Base-by-base conservation (phyloP, 2,888 invertebrate genomes). In the Liopterus haemorrhoidalis region DNA sequence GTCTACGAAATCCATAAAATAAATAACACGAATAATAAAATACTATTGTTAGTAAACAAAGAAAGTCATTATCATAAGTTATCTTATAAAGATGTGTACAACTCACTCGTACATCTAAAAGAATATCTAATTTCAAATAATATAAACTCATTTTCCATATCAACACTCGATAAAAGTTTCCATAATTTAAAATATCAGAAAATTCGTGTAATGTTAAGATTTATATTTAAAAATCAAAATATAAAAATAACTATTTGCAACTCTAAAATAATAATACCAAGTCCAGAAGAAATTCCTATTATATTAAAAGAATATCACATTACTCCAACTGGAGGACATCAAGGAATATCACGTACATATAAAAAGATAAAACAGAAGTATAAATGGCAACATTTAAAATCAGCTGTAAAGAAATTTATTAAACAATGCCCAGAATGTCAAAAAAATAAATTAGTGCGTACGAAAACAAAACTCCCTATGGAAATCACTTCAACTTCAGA, bases 361-460 rank as follows among this genome's bases (percentile, higher is more conserved):
- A 16, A 47, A 25, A 36, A 44, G 14, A 41, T 56, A 11, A 48
- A 49, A 16, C 12, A 31, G 11, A 37, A 45, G 11, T 55, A 55
- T 12, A 40, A 49, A 9, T 55, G 57, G 56, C 32, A 45, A n/a
- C 48, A 49, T 3, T 51, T 58, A 49, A 53, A 48, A 18, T 39
- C 36, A 12, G 48, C 54, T 30, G 48, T 59, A 9, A 39, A 28
- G 11, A 11, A 25, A 39, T 39, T 27, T 18, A 39, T 60, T 21
- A 50, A 48, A 40, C 43, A 33, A 1, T 59, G 58, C 24, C 36
- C 47, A 22, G 41, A 42, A n/a, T 60, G 60, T 46, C 57, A 58
- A 49, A 30, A 24, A 55, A 56, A 20, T 11, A 59, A 59, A 44
- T 21, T 41, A 21, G 38, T 27, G 2, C 36, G 46, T 1, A 42